phyloP scores from a whole-genome alignment of 1,140 invertebrate species.

The Cotesia chilonis region DNA sequence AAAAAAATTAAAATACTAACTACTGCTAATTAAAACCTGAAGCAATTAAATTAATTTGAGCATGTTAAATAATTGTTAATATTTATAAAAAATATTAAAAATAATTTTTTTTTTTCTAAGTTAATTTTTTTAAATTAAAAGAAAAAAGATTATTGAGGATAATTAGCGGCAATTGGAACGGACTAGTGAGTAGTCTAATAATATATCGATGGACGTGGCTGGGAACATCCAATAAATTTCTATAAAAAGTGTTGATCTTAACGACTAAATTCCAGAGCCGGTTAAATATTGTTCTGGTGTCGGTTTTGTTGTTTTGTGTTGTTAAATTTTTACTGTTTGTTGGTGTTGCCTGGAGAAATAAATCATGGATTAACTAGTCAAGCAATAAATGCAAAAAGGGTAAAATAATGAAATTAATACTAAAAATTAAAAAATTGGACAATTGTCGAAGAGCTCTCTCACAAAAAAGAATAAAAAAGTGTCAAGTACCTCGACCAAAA shows the following conservation, averaged over 20 bases:
- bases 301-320: conserved; percentile 45
- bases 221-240: conserved; percentile 55
- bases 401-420: conserved; percentile 47
- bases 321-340: conserved; percentile 48
- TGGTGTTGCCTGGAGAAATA: conserved; percentile 56
- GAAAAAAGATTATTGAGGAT: conserved; percentile 52
- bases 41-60: too few species aligned
- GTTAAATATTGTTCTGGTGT: conserved; percentile 41
- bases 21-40: too few species aligned
- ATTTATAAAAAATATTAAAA: conserved; percentile 8
- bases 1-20: too few species aligned
- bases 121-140: conserved; percentile 16
- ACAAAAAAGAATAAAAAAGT: conserved; percentile 6
- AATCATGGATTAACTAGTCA: too few species aligned
- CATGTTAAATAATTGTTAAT: too few species aligned
- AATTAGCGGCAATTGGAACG: conserved; percentile 61
- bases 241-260: conserved; percentile 55
- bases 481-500: conserved; percentile 55
- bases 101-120: not conserved
- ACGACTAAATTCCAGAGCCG: conserved; percentile 55
- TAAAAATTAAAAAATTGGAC: not conserved
- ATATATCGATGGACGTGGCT: conserved; percentile 60
- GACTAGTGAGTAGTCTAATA: conserved; percentile 57
- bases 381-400: conserved; percentile 26
- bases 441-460: too few species aligned